Conservation (phyloP, 2,113 vertebrate genomes). For the Silurus glanis region DNA sequence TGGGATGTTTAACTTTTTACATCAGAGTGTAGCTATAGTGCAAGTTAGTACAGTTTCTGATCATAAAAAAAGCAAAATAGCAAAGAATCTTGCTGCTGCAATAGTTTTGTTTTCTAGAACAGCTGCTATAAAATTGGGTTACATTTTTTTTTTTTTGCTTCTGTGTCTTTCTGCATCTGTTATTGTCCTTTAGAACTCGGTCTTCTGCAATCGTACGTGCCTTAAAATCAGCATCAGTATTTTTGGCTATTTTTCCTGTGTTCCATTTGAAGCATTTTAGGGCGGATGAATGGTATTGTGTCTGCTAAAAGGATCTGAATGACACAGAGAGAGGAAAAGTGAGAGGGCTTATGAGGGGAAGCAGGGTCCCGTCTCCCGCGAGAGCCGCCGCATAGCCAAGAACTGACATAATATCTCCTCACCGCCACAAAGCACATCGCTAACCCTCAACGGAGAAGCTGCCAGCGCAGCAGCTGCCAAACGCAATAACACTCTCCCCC, state of each 20-base stretch:
- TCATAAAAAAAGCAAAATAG: background rate
- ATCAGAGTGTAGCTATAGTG: background rate
- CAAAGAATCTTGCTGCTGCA: background rate
- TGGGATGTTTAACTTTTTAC: background rate
- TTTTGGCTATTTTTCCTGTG: conserved; percentile 34
- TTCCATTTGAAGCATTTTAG: conserved; percentile 30
- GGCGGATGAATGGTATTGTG: conserved; percentile 35
- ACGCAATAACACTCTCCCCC: conserved; percentile 84
- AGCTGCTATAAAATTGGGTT: conserved; percentile 18
- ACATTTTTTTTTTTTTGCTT: background rate
- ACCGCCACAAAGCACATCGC: conserved; percentile 80
- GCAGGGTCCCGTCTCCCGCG: conserved; percentile 53
- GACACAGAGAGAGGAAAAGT: conserved; percentile 40
- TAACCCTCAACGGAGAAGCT: conserved; percentile 65
- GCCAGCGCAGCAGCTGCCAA: conserved; percentile 76
- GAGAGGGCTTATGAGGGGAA: conserved; percentile 53
- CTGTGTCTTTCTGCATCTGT: conserved; percentile 7
- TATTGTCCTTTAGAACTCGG: conserved; percentile 21
- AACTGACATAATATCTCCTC: conserved; percentile 89
- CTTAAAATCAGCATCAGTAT: conserved; percentile 28
- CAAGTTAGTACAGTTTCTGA: background rate
- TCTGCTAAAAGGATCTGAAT: conserved; percentile 45
- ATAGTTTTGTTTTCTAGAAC: background rate
- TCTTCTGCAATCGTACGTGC: background rate
- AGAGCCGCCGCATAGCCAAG: conserved; percentile 78